phyloP scores from a whole-genome alignment of 2,113 vertebrate species.

The Limnothrissa miodon region DNA sequence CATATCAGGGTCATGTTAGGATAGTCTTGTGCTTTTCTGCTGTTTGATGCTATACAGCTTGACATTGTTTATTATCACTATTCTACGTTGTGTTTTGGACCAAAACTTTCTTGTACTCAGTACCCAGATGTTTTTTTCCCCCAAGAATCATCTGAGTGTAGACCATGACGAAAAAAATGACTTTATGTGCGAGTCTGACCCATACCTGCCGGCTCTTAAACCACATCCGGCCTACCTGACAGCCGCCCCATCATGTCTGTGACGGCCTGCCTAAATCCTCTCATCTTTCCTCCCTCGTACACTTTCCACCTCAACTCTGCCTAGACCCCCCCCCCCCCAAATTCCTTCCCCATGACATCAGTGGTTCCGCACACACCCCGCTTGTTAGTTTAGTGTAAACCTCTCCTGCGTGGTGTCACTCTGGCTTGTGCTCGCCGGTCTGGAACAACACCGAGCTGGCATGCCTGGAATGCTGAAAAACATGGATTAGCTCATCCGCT shows the following conservation, averaged over 20 bases:
- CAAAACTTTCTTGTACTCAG: constrained; percentile 60
- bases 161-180: too few species aligned
- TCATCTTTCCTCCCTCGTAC: constrained; percentile 13
- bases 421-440: constrained; percentile 50
- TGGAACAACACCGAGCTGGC: constrained; percentile 62
- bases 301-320: constrained; percentile 21
- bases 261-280: neutral
- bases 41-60: constrained; percentile 46
- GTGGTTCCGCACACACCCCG: constrained; percentile 18
- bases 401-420: constrained; percentile 45
- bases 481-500: constrained; percentile 69
- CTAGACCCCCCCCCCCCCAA: constrained; percentile 47
- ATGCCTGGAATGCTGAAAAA: constrained; percentile 71
- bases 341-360: constrained; percentile 46
- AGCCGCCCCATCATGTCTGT: neutral
- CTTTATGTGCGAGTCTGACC: constrained; percentile 66
- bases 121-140: constrained; percentile 34
- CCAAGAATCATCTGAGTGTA: neutral
- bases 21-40: neutral
- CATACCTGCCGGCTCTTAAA: constrained; percentile 4
- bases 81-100: constrained; percentile 45
- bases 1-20: constrained; percentile 12
- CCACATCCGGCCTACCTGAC: neutral
- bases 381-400: constrained; percentile 59
- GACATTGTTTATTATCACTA: too few species aligned